Evolutionary conservation across 2,888 invertebrate genomes (phyloP).

Genomic region (Resseliella maxima): DNA sequence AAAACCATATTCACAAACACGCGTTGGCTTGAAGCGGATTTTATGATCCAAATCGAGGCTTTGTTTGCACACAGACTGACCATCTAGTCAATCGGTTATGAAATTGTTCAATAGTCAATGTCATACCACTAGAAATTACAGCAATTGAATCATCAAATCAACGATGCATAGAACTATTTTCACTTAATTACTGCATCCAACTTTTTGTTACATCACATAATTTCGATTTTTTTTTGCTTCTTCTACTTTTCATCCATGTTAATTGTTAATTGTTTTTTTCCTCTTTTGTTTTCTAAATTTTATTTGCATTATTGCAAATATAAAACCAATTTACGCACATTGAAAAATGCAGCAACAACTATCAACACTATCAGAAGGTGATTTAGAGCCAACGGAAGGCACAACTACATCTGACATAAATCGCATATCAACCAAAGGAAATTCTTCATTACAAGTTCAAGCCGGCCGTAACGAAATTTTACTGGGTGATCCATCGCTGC

Average conservation of each 20-base stretch:
- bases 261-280: background rate
- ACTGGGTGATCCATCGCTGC: slow-evolving; percentile 66
- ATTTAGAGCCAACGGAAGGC: slow-evolving; percentile 60
- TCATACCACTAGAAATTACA: background rate
- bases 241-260: background rate
- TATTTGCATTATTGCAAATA: background rate
- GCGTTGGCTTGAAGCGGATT: background rate
- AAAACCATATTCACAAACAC: background rate
- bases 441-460: slow-evolving; percentile 38
- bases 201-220: background rate
- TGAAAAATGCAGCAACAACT: slow-evolving; percentile 62
- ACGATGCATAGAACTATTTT: background rate
- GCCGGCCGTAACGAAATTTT: slow-evolving; percentile 67
- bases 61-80: background rate
- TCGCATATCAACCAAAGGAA: slow-evolving; percentile 68
- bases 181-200: background rate
- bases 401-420: slow-evolving; percentile 61
- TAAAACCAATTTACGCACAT: background rate
- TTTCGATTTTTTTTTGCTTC: background rate
- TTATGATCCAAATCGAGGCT: slow-evolving; percentile 34
- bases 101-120: slow-evolving; percentile 34
- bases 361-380: slow-evolving; percentile 65
- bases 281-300: background rate
- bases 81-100: background rate
- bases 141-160: slow-evolving; percentile 3